Conservation (phyloP, 2,888 invertebrate species). For the Linnaemya vulpina region DNA sequence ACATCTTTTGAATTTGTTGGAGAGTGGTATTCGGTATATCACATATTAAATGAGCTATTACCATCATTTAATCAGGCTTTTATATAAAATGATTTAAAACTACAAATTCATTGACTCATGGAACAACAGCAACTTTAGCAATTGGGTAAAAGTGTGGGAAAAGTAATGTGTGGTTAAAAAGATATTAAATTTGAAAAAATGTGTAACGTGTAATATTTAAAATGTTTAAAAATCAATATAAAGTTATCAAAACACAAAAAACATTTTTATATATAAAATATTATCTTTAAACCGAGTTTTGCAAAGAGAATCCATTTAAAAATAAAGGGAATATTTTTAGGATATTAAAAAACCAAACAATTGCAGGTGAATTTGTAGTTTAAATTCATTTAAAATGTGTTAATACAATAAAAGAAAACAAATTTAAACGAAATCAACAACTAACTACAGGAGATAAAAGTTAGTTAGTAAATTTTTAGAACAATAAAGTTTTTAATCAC, state of each 20-base stretch:
- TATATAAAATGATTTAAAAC: constrained; percentile 50
- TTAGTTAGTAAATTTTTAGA: constrained; percentile 11
- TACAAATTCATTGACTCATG: constrained; percentile 65
- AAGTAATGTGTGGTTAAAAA: not conserved
- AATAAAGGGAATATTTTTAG: constrained; percentile 31
- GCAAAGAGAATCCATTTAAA: not conserved
- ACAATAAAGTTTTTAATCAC: constrained; percentile 14
- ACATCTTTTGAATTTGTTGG: too few relatives aligned
- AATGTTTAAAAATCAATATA: not conserved
- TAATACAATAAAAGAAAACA: constrained; percentile 16
- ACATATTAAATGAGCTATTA: too few relatives aligned
- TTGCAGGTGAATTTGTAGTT: constrained; percentile 69
- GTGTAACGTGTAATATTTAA: constrained; percentile 22
- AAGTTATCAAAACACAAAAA: constrained; percentile 3
- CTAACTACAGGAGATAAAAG: constrained; percentile 58
- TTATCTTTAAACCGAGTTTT: not conserved
- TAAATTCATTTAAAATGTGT: constrained; percentile 34
- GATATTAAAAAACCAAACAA: constrained; percentile 68
- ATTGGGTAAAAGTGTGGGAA: not conserved
- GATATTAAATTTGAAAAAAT: not conserved
- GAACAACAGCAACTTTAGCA: constrained; percentile 51
- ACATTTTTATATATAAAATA: constrained; percentile 12
- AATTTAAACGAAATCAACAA: constrained; percentile 45
- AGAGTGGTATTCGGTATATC: too few relatives aligned
- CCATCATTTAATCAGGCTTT: not conserved